Percentiles rank a stretch among this genome's conserved stretches.
Conservation (phyloP, 2,888 invertebrate genomes). For the Drosophila gaucha region DNA sequence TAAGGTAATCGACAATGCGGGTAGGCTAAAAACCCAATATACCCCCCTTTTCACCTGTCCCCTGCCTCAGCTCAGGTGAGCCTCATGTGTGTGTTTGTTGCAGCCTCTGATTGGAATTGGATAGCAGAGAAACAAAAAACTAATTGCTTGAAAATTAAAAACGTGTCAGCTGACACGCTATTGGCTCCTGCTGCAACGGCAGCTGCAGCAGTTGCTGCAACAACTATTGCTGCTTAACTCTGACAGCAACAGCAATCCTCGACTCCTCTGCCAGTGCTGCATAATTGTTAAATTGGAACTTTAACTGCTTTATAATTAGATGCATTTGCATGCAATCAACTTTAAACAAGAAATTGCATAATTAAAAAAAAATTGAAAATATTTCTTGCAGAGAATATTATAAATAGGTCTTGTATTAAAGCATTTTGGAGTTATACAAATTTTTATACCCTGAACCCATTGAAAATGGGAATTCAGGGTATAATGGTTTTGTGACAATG, state of each 20-base stretch:
- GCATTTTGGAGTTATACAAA: too few species aligned
- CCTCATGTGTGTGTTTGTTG: constrained; percentile 35
- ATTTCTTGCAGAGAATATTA: too few species aligned
- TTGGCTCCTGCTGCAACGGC: constrained; percentile 7
- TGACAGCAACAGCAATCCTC: not conserved
- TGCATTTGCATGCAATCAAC: constrained; percentile 9
- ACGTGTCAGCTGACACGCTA: constrained; percentile 66
- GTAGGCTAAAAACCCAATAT: constrained; percentile 11
- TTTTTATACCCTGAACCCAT: too few species aligned
- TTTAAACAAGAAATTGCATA: constrained; percentile 1
- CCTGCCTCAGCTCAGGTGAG: not conserved
- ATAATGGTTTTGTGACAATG: too few species aligned
- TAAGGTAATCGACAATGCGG: constrained; percentile 61
- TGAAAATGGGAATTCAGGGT: too few species aligned
- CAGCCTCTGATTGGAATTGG: constrained; percentile 36
- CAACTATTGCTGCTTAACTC: not conserved
- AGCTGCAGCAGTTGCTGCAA: constrained; percentile 9
- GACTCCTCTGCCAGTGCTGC: too few species aligned
- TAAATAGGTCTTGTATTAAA: too few species aligned
- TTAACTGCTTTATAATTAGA: not conserved
- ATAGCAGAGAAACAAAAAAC: constrained; percentile 33
- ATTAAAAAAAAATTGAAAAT: not conserved
- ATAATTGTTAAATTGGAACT: constrained; percentile 11
- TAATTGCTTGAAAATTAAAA: constrained; percentile 64
- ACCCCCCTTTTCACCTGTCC: not conserved